phyloP scores from a whole-genome alignment of 2,888 invertebrate species.

The Sympetrum striolatum region DNA sequence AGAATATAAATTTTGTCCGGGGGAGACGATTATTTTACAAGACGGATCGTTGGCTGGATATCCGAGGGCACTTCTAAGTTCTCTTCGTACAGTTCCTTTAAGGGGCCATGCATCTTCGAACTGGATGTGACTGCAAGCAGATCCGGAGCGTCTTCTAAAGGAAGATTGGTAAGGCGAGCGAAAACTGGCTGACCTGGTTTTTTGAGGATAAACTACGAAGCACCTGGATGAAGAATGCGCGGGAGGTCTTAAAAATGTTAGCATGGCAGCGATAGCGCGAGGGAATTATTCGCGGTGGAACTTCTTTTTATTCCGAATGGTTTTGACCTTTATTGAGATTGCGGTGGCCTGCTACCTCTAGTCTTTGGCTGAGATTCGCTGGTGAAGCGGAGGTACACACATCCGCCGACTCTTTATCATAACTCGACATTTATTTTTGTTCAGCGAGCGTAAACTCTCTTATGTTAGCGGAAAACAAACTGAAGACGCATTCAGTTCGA shows the following conservation, averaged over 20 bases:
- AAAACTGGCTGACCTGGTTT: slow-evolving; percentile 18
- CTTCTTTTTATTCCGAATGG: not conserved
- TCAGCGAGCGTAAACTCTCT: too few species aligned
- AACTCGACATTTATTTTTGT: too few species aligned
- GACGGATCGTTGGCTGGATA: slow-evolving; percentile 7
- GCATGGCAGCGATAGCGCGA: slow-evolving; percentile 11
- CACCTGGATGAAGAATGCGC: slow-evolving; percentile 12
- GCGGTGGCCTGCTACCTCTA: not conserved
- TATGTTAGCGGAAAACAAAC: too few species aligned
- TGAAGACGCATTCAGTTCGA: too few species aligned
- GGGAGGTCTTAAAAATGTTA: not conserved
- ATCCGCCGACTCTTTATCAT: too few species aligned
- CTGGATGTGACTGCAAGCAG: slow-evolving; percentile 37
- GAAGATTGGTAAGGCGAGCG: not conserved
- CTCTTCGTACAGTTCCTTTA: not conserved
- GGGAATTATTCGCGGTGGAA: not conserved
- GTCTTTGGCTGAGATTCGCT: not conserved
- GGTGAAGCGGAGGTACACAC: not conserved
- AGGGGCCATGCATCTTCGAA: slow-evolving; percentile 28
- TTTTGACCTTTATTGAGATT: slow-evolving; percentile 1
- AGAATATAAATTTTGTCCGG: slow-evolving; percentile 24
- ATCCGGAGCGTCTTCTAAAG: slow-evolving; percentile 32
- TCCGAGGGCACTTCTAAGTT: not conserved
- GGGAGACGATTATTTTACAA: slow-evolving; percentile 40
- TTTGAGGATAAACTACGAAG: slow-evolving; percentile 7